Evolutionary conservation across 2,888 invertebrate genomes (phyloP), one percentile per base, ranked within the genome.

Genomic region (Silvanus unidentatus): DNA sequence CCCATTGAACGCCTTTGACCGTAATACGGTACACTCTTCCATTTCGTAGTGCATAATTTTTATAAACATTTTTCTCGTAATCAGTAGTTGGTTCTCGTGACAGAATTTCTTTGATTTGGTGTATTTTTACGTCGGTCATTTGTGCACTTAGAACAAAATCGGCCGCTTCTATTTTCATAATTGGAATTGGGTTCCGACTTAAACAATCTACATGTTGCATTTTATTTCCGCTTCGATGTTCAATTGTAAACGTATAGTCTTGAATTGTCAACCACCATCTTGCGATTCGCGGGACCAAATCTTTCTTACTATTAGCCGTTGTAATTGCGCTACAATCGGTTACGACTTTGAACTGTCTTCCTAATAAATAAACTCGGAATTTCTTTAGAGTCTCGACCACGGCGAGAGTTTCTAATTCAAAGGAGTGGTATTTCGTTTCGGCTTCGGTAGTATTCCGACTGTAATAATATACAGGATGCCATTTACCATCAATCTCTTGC

Each of bases 391-490:
- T 51, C 40, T 54, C 59, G 0, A 69, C 61, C 0, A 69, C 58
- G 1, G 66, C 68, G 6, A 70, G 47, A 1, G 55, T 58, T 43
- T 70, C 65, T 10, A 63, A 44, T 37, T 72, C 71, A 14, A 63
- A 64, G 1, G 61, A 62, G 29, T 62, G 62, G 29, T 64, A 68
- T 16, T 56, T 61, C 12, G 43, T 35, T 49, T 72, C 69, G 1
- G 56, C 50, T 2, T 44, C 47, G 0, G 58, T 59, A 0, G 66
- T 59, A 35, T 62, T 62, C 5, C 63, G 54, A 37, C 65, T 66
- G 28, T 54, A 62, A 44, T 64, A 70, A 1, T 60, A 58, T 10
- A 64, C 55, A 1, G 58, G 58, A 34, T 58, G 50, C 35, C 58
- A 37, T 3, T 48, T 42, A 5, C 52, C 16, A 10, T 42, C 53